phyloP scores from a whole-genome alignment of 2,797 vertebrate species.

The Denticeps clupeoides region DNA sequence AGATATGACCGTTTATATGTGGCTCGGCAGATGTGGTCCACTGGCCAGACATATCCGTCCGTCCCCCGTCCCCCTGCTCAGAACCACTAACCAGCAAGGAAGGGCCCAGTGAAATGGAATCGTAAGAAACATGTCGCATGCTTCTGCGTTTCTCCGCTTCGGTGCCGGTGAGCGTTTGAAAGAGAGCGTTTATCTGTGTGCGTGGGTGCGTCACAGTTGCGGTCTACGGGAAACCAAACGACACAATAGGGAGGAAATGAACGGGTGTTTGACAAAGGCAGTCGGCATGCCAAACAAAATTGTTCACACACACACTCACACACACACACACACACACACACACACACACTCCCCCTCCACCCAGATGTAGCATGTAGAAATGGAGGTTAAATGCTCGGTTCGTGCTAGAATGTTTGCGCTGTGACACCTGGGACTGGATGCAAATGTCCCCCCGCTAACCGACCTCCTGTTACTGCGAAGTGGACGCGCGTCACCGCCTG shows the following conservation, averaged over 20 bases:
- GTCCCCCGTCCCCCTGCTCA: too few species aligned
- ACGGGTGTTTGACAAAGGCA: slow-evolving; percentile 15
- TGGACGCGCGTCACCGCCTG: too few species aligned
- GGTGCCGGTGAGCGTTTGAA: too few species aligned
- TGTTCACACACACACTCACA: neutral
- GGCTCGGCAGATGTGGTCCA: too few species aligned
- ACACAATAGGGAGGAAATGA: slow-evolving; percentile 28
- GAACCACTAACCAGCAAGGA: too few species aligned
- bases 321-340: neutral
- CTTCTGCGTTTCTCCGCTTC: neutral
- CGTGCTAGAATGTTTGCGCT: too few species aligned
- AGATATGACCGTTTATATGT: too few species aligned
- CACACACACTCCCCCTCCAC: neutral
- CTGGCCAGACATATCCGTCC: too few species aligned
- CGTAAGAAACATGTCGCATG: neutral
- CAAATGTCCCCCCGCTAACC: too few species aligned
- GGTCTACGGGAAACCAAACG: slow-evolving; percentile 23
- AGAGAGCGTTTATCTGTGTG: slow-evolving; percentile 1
- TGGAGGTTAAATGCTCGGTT: neutral
- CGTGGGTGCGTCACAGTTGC: slow-evolving; percentile 7
- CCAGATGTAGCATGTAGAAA: neutral
- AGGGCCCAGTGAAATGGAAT: too few species aligned
- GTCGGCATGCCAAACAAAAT: neutral
- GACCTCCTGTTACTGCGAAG: too few species aligned
- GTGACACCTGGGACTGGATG: too few species aligned